Percentiles rank a stretch among this genome's conserved stretches.
Conservation (phyloP, 1,140 invertebrate species). For the Vollenhovia emeryi region DNA sequence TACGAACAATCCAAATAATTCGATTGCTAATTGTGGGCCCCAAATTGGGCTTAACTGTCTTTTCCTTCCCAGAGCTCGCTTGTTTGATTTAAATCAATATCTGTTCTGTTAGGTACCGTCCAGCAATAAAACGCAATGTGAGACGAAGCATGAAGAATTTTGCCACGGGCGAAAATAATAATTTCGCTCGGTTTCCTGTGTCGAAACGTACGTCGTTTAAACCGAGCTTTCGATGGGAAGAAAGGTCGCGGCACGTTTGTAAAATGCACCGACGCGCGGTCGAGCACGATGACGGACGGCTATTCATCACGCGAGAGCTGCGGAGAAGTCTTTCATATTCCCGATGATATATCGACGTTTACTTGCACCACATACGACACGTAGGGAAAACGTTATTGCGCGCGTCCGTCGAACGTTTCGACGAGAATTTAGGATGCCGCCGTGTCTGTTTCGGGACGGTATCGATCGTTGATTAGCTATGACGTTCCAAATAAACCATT, state of each 20-base stretch:
- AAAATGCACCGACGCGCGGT: slow-evolving; percentile 40
- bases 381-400: slow-evolving; percentile 49
- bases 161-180: neutral
- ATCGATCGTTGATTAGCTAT: slow-evolving; percentile 48
- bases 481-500: slow-evolving; percentile 42
- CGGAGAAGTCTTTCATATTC: slow-evolving; percentile 50
- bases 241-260: slow-evolving; percentile 45
- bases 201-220: slow-evolving; percentile 25
- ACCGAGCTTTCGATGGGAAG: slow-evolving; percentile 15
- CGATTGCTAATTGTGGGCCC: too few species aligned
- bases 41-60: too few species aligned
- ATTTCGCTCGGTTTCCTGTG: neutral
- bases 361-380: slow-evolving; percentile 25
- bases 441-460: slow-evolving; percentile 9
- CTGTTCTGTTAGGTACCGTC: neutral
- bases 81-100: too few species aligned
- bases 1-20: too few species aligned
- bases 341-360: slow-evolving; percentile 55
- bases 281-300: slow-evolving; percentile 48
- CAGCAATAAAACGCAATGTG: neutral
- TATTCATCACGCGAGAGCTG: slow-evolving; percentile 52
- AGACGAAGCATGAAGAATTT: neutral
- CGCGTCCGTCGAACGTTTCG: slow-evolving; percentile 15
- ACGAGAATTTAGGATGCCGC: slow-evolving; percentile 43
- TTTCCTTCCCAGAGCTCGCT: too few species aligned